Conservation (phyloP, 2,888 invertebrate genomes). For the Apotomis capreana region DNA sequence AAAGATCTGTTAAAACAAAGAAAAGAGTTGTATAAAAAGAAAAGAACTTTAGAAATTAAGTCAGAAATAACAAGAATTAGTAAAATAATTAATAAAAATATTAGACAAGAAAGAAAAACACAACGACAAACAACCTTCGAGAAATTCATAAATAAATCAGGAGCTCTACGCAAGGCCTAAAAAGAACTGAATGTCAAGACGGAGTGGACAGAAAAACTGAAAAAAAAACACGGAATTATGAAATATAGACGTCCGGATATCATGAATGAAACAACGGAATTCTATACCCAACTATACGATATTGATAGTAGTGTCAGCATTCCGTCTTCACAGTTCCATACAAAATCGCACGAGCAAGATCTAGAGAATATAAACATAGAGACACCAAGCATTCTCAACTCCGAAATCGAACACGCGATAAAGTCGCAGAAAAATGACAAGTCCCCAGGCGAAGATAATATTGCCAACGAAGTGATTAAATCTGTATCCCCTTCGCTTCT, state of each 20-base stretch:
- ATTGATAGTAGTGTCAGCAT: background rate
- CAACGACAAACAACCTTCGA: background rate
- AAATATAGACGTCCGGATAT: slow-evolving; percentile 18
- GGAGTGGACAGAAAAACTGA: too few species aligned
- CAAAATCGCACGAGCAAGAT: background rate
- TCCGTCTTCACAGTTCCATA: background rate
- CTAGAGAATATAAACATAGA: background rate
- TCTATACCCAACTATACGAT: slow-evolving; percentile 18
- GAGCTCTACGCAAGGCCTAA: background rate
- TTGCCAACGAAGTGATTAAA: background rate
- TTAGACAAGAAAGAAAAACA: too few species aligned
- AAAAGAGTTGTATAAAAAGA: slow-evolving; percentile 15
- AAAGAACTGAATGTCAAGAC: too few species aligned
- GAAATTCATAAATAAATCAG: slow-evolving; percentile 1
- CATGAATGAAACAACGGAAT: slow-evolving; percentile 25
- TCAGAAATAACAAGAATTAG: slow-evolving; percentile 1
- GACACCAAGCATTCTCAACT: background rate
- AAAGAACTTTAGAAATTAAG: slow-evolving; percentile 29
- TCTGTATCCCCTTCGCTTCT: background rate
- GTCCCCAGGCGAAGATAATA: background rate
- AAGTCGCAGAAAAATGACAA: slow-evolving; percentile 15
- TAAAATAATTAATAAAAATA: too few species aligned
- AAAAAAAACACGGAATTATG: slow-evolving; percentile 1
- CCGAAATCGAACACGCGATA: slow-evolving; percentile 8
- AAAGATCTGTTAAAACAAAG: slow-evolving; percentile 11